Conservation (phyloP, 2,113 vertebrate species). For the Gavialis gangeticus region DNA sequence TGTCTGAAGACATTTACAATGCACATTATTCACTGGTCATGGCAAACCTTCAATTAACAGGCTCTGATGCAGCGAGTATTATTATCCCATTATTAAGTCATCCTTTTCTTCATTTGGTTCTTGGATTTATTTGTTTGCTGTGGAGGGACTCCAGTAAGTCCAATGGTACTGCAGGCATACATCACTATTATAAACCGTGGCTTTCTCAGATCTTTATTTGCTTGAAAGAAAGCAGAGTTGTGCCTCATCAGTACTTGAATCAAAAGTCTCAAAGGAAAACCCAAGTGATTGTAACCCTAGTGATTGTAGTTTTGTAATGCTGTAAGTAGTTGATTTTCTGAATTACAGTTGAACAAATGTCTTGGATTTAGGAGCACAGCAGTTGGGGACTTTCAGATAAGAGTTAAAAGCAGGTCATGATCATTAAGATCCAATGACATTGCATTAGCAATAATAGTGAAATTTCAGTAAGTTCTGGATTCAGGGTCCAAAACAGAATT, state of each 20-base stretch:
- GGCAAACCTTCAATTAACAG: constrained; percentile 76
- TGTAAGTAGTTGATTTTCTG: background rate
- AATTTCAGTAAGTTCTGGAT: background rate
- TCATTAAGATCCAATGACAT: background rate
- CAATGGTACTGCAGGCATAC: background rate
- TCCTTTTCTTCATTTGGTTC: constrained; percentile 41
- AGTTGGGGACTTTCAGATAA: background rate
- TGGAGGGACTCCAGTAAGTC: background rate
- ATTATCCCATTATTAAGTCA: constrained; percentile 74
- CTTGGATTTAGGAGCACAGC: background rate
- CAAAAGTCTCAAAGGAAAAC: background rate
- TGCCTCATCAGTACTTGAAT: background rate
- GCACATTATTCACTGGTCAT: constrained; percentile 70
- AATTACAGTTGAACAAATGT: background rate
- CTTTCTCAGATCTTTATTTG: background rate
- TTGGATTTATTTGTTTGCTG: constrained; percentile 65
- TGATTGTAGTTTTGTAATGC: background rate
- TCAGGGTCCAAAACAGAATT: background rate
- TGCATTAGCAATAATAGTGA: background rate
- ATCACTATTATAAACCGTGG: background rate
- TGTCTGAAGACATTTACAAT: constrained; percentile 66
- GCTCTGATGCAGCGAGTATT: constrained; percentile 52
- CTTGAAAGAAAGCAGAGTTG: background rate
- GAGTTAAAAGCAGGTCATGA: background rate
- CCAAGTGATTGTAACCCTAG: background rate